These are phyloP conservation scores for Toxotes lorentzi DNA, from an alignment of 2,797 vertebrate species.

Conservation along the genomic window DNA sequence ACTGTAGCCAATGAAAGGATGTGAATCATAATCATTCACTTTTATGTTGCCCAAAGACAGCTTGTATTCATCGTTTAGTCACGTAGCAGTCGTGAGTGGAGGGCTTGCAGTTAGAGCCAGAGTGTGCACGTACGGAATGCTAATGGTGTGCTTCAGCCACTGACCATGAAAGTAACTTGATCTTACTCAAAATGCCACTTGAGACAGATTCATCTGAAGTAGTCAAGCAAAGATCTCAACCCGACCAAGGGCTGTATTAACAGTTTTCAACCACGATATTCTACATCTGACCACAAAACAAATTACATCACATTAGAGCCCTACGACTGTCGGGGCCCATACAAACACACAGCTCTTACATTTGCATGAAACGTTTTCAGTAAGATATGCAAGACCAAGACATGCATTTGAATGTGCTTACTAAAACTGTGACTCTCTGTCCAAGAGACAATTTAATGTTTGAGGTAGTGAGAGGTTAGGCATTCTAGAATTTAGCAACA, in stretches of 20 bases:
- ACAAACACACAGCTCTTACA: background rate
- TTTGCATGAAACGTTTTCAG: constrained; percentile 1
- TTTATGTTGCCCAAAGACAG: constrained; percentile 25
- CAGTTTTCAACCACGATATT: constrained; percentile 4
- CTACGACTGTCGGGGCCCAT: background rate
- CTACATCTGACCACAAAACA: background rate
- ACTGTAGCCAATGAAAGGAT: background rate
- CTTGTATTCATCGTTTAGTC: constrained; percentile 52
- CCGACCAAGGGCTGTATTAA: constrained; percentile 6
- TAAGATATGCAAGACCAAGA: background rate
- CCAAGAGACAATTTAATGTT: background rate
- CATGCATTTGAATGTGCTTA: constrained; percentile 1
- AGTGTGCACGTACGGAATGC: constrained; percentile 46
- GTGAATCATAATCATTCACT: constrained; percentile 26
- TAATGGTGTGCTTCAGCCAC: constrained; percentile 53
- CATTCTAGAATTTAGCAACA: background rate
- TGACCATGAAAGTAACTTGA: constrained; percentile 56
- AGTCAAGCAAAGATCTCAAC: constrained; percentile 18
- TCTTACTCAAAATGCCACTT: constrained; percentile 57
- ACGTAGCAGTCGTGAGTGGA: constrained; percentile 40
- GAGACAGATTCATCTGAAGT: constrained; percentile 50
- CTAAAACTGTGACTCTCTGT: background rate
- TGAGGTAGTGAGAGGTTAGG: too few relatives aligned
- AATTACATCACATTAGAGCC: constrained; percentile 1
- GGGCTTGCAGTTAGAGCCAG: constrained; percentile 48